A percentile compares a stretch with the other conserved stretches of the same genome.
phyloP scores from a whole-genome alignment of 2,797 vertebrate species.

The Fistularia commersonii region DNA sequence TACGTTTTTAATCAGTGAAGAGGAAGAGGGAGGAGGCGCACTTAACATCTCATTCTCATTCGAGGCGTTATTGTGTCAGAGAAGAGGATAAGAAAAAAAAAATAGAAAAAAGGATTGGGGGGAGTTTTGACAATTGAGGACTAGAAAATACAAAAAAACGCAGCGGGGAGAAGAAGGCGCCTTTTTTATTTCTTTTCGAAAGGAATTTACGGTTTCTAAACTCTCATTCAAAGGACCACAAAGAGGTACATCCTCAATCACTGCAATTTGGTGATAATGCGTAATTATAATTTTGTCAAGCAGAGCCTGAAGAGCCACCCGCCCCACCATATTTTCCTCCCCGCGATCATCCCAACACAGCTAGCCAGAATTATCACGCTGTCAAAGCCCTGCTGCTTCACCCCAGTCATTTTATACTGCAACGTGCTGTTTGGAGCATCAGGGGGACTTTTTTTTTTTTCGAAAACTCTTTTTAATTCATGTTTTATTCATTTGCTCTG shows the following conservation, averaged over 20 bases:
- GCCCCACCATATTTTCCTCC: no score
- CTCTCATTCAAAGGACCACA: constrained; percentile 46
- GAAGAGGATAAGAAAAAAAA: constrained; percentile 25
- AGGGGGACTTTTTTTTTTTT: constrained; percentile 4
- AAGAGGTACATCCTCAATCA: constrained; percentile 56
- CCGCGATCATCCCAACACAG: constrained; percentile 40
- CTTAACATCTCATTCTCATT: constrained; percentile 24
- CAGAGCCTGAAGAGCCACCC: constrained; percentile 45
- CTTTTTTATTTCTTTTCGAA: no score
- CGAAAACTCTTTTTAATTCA: constrained; percentile 38
- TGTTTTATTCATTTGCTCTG: constrained; percentile 31
- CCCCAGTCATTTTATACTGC: constrained; percentile 33
- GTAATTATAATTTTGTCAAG: constrained; percentile 64
- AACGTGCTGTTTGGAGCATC: constrained; percentile 27
- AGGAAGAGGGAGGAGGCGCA: constrained; percentile 13
- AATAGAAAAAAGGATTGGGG: not conserved
- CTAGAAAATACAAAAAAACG: constrained; percentile 1
- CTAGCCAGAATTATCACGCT: constrained; percentile 37
- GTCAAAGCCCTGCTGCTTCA: constrained; percentile 37
- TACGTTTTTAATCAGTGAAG: constrained; percentile 24
- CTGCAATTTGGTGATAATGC: constrained; percentile 62
- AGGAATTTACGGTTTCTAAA: constrained; percentile 45
- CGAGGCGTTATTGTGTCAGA: not conserved
- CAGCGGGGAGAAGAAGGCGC: not conserved
- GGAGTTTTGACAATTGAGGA: constrained; percentile 34